These are phyloP conservation scores for Noctilio leporinus DNA, from an alignment of 2,113 vertebrate genomes.

Conservation along the genomic window DNA sequence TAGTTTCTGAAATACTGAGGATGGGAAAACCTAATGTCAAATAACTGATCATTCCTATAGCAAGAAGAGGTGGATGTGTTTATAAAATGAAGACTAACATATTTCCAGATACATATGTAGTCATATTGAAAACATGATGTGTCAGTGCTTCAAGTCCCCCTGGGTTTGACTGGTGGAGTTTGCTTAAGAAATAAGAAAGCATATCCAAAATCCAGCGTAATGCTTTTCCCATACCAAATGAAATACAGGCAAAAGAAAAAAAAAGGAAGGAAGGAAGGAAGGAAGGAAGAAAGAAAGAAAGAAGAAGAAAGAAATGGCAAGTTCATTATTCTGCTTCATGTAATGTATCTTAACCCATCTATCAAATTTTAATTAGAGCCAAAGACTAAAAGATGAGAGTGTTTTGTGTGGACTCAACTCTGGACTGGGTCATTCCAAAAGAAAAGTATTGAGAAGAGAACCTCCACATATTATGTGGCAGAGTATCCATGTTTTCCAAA, in stretches of 20 bases:
- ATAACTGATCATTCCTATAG: not conserved
- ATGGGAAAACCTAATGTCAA: not conserved
- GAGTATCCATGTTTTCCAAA: not conserved
- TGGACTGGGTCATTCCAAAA: not conserved
- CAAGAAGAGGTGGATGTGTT: not conserved
- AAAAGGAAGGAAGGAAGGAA: no score
- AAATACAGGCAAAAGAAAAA: not conserved
- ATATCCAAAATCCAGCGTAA: not conserved
- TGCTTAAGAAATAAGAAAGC: not conserved
- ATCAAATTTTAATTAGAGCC: not conserved
- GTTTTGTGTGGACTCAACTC: not conserved
- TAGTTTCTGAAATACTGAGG: conserved; percentile 10
- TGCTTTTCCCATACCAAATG: not conserved
- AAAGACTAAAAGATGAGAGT: not conserved
- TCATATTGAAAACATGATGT: not conserved
- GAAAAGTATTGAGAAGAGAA: not conserved
- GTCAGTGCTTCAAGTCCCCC: not conserved
- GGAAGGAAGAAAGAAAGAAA: no score
- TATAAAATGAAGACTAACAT: not conserved
- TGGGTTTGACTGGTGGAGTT: not conserved
- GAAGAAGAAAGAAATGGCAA: no score
- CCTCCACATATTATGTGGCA: not conserved
- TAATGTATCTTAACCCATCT: not conserved
- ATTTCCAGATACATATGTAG: not conserved
- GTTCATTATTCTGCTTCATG: not conserved